Evolutionary conservation across 2,888 invertebrate genomes (phyloP).

Genomic region (Dendrolimus houi): DNA sequence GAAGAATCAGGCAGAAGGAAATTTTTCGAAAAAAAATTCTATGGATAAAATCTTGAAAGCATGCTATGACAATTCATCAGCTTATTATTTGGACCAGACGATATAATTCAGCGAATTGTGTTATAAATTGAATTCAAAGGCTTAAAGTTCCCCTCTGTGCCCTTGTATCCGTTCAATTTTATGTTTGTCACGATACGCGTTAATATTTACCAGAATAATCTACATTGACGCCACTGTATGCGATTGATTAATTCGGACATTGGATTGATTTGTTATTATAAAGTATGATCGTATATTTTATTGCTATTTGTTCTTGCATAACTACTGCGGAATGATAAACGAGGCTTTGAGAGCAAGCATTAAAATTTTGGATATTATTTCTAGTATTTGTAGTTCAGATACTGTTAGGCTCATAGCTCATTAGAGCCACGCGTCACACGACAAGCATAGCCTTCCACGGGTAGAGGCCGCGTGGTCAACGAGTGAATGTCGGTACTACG

Average conservation of each 20-base stretch:
- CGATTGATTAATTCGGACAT: background rate
- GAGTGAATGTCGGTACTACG: too few species aligned
- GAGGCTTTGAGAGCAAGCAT: too few species aligned
- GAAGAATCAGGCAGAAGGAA: too few species aligned
- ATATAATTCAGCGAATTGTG: constrained; percentile 19
- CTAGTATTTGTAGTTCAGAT: too few species aligned
- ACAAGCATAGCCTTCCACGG: too few species aligned
- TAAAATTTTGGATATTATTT: too few species aligned
- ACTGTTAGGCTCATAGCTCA: too few species aligned
- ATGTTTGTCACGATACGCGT: constrained; percentile 27
- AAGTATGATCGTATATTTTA: background rate
- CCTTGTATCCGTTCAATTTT: constrained; percentile 18
- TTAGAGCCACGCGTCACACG: too few species aligned
- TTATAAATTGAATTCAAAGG: constrained; percentile 29
- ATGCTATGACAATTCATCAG: background rate
- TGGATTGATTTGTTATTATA: background rate
- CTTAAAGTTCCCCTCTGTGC: constrained; percentile 13
- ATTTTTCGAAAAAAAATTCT: too few species aligned
- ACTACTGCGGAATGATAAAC: too few species aligned
- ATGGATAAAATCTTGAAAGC: too few species aligned
- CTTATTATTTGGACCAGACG: constrained; percentile 15
- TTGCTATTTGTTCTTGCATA: background rate
- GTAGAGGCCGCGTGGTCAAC: too few species aligned
- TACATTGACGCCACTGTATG: background rate
- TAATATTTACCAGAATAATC: background rate